phyloP scores from a whole-genome alignment of 2,113 vertebrate species.

The Nothocercus julius region DNA sequence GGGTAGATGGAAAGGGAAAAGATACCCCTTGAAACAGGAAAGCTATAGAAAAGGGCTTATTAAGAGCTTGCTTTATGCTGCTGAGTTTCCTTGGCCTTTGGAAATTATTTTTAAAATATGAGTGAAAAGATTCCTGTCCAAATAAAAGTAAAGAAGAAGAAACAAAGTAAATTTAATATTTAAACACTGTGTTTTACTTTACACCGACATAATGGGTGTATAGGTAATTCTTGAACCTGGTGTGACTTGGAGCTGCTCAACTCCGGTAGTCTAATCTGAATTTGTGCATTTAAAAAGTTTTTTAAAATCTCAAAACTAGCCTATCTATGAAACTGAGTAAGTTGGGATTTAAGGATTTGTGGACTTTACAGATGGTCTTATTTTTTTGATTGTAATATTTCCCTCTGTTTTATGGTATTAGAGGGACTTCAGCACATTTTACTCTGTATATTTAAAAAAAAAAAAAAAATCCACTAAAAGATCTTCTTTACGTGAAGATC shows the following conservation, averaged over 20 bases:
- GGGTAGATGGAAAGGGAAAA: conserved; percentile 13
- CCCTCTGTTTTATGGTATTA: background rate
- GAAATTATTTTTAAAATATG: background rate
- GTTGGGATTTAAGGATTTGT: background rate
- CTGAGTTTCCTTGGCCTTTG: background rate
- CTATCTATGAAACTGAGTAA: background rate
- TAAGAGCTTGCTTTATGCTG: background rate
- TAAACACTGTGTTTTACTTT: background rate
- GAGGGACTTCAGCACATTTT: background rate
- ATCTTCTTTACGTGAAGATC: background rate
- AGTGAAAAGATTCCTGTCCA: background rate
- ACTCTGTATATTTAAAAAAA: background rate
- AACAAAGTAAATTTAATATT: background rate
- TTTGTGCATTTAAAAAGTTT: background rate
- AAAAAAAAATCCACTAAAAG: background rate
- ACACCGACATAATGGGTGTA: background rate
- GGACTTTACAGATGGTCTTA: background rate
- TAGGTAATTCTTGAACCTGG: background rate
- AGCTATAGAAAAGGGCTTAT: conserved; percentile 6
- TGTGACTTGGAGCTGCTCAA: background rate
- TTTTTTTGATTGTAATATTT: background rate
- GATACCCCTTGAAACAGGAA: conserved; percentile 16
- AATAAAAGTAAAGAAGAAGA: background rate
- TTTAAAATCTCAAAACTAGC: background rate
- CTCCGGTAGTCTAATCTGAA: background rate